Percentiles rank a stretch among this genome's conserved stretches.
Evolutionary conservation across 1,140 invertebrate genomes (phyloP).

Genomic region (Dreissena rostriformis): DNA sequence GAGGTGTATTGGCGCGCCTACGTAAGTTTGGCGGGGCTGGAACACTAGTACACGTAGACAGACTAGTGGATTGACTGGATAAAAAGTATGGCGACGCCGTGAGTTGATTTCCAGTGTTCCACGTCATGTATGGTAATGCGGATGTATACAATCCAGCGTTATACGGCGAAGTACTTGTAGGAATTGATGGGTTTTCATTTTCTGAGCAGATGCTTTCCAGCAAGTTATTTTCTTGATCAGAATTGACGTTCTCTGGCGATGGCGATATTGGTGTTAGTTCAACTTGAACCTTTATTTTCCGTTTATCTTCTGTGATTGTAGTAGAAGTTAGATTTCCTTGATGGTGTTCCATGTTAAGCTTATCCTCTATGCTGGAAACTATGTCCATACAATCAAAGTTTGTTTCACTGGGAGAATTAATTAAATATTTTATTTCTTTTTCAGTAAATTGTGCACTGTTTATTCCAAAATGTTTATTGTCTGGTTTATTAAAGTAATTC

Average conservation of each 20-base stretch:
- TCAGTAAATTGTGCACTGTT: not conserved
- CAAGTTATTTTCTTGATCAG: no score
- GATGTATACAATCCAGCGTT: not conserved
- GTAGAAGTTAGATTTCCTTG: no score
- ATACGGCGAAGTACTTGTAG: not conserved
- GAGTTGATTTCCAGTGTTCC: not conserved
- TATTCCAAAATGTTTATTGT: not conserved
- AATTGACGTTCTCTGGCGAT: no score
- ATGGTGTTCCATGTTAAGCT: no score
- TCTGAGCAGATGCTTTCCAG: not conserved
- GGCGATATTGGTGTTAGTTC: no score
- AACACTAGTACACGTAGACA: not conserved
- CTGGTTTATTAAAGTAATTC: not conserved
- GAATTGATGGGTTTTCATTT: not conserved
- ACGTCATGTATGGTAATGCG: not conserved
- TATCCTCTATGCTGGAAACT: not conserved
- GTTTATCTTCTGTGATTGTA: no score
- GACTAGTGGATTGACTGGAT: not conserved
- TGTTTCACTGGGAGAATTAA: not conserved
- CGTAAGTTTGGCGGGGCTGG: constrained; percentile 16
- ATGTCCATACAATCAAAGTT: not conserved
- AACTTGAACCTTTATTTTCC: no score
- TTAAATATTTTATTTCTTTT: constrained; percentile 1
- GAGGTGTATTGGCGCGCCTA: not conserved
- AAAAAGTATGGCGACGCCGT: not conserved